Evolutionary conservation across 2,113 vertebrate genomes (phyloP).

Genomic region (Pandion haliaetus): DNA sequence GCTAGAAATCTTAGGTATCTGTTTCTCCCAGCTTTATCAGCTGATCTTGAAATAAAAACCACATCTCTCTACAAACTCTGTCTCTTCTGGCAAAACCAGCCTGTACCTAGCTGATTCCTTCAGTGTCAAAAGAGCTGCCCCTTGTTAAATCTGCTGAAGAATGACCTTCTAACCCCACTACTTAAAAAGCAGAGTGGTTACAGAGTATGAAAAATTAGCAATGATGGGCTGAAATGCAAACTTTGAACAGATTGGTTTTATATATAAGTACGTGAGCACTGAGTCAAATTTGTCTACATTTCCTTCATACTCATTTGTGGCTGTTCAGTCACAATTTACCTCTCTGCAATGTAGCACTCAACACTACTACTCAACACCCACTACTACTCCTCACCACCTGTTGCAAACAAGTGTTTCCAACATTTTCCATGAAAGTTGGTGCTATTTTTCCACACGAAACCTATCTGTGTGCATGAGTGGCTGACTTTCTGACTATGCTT

Average conservation of each 20-base stretch:
- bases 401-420: background rate
- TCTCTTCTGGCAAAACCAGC: background rate
- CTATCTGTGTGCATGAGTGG: background rate
- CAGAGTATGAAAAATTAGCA: background rate
- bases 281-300: background rate
- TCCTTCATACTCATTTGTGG: background rate
- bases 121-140: background rate
- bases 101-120: background rate
- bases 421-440: background rate
- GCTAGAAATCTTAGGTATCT: background rate
- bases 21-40: background rate
- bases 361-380: background rate
- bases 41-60: background rate
- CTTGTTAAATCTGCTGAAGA: background rate
- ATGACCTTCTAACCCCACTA: background rate
- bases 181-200: background rate
- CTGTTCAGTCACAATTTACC: background rate
- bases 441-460: background rate
- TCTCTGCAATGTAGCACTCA: background rate
- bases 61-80: background rate
- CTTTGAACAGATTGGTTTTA: background rate
- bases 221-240: background rate
- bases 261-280: background rate
- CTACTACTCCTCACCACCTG: background rate
- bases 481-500: background rate